A percentile compares a stretch with the other conserved stretches of the same genome.
phyloP scores from a whole-genome alignment of 2,888 invertebrate species.

The Dicyrtomina minuta region DNA sequence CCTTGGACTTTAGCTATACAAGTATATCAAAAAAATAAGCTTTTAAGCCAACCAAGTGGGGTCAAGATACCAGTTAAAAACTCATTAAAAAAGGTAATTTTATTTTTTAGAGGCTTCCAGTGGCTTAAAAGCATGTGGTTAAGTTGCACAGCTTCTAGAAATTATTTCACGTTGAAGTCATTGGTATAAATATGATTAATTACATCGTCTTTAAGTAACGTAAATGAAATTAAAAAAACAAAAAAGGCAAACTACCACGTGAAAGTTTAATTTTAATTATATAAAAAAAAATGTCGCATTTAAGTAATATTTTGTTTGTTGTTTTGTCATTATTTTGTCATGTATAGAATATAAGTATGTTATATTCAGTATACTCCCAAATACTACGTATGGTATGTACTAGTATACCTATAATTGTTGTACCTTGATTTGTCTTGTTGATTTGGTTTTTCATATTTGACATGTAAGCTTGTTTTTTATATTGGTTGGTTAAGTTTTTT shows the following conservation, averaged over 20 bases:
- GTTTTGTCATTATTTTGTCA: conserved; percentile 3
- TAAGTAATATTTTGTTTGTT: conserved; percentile 1
- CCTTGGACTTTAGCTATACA: no score
- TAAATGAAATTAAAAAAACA: neutral
- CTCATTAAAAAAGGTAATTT: conserved; percentile 23
- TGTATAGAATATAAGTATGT: no score
- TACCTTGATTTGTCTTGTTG: no score
- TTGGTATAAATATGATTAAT: conserved; percentile 12
- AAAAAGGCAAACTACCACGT: conserved; percentile 19
- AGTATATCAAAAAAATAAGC: no score
- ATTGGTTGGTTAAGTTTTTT: no score
- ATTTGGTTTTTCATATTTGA: no score
- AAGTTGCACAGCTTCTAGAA: conserved; percentile 18
- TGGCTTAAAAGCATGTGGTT: conserved; percentile 21
- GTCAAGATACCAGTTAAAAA: conserved; percentile 19
- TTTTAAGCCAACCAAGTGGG: neutral
- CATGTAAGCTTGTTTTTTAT: no score
- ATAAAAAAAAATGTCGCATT: neutral
- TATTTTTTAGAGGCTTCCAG: conserved; percentile 18
- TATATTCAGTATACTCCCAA: no score
- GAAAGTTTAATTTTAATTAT: conserved; percentile 7
- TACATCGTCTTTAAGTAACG: conserved; percentile 14
- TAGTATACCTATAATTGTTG: no score
- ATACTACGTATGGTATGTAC: no score
- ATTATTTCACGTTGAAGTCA: conserved; percentile 23